Evolutionary conservation across 2,113 vertebrate species (phyloP).

Genomic region (Origma solitaria): DNA sequence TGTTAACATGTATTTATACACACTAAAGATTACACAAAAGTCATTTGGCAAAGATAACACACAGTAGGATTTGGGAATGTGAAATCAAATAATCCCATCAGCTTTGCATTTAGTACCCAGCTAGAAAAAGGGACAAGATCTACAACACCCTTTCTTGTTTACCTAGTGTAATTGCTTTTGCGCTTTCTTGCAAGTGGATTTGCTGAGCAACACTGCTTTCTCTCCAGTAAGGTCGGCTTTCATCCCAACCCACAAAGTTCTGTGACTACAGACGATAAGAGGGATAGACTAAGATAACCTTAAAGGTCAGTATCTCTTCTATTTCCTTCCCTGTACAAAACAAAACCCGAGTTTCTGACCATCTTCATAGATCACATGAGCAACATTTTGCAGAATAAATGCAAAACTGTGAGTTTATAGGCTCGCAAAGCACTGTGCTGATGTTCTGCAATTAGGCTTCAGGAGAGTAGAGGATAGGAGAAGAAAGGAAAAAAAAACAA

Average conservation of each 20-base stretch:
- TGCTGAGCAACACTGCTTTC: not conserved
- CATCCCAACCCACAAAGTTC: not conserved
- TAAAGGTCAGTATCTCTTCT: not conserved
- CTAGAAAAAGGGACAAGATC: slow-evolving; percentile 25
- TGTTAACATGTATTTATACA: slow-evolving; percentile 62
- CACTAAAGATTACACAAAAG: slow-evolving; percentile 53
- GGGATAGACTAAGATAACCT: not conserved
- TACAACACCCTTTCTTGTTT: slow-evolving; percentile 47
- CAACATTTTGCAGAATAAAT: not conserved
- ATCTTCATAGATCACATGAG: not conserved
- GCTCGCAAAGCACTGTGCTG: not conserved
- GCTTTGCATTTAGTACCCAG: slow-evolving; percentile 14
- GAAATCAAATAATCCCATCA: slow-evolving; percentile 31
- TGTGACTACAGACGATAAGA: not conserved
- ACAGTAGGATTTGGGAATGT: slow-evolving; percentile 11
- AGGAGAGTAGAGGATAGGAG: not conserved
- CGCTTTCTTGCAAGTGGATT: slow-evolving; percentile 18
- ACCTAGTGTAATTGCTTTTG: slow-evolving; percentile 43
- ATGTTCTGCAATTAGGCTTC: not conserved
- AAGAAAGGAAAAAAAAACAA: not conserved
- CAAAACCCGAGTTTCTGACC: not conserved
- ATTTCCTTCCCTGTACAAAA: not conserved
- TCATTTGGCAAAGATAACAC: slow-evolving; percentile 20
- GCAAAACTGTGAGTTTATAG: not conserved
- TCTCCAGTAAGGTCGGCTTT: not conserved